These are phyloP conservation scores for Halcyon malimbica DNA, from an alignment of 2,113 vertebrate genomes.

Conservation along the genomic window DNA sequence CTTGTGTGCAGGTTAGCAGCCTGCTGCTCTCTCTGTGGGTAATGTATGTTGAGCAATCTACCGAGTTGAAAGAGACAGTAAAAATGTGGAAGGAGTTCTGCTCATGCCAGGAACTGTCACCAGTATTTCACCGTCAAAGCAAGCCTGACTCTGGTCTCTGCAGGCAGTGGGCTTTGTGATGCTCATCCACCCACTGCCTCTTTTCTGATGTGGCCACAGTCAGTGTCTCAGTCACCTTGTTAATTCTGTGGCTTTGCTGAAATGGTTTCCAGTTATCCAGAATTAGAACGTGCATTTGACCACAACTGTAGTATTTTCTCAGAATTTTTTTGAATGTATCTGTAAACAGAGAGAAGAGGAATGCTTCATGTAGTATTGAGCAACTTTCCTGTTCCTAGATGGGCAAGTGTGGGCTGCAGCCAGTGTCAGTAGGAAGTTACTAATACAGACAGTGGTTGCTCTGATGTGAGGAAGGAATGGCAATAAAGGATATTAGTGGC, in stretches of 20 bases:
- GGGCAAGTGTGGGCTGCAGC: background rate
- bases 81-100: background rate
- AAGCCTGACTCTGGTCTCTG: background rate
- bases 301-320: background rate
- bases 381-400: conserved; percentile 8
- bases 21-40: background rate
- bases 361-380: background rate
- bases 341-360: background rate
- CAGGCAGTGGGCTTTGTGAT: background rate
- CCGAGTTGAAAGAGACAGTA: background rate
- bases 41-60: background rate
- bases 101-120: background rate
- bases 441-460: background rate
- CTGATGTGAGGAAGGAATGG: background rate
- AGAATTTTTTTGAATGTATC: background rate
- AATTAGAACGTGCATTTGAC: background rate
- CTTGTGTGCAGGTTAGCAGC: background rate
- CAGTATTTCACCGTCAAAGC: background rate
- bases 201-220: background rate
- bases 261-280: background rate
- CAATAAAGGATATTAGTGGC: background rate
- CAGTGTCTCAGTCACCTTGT: background rate
- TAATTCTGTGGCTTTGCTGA: background rate
- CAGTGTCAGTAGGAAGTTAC: background rate
- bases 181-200: background rate